Conservation (phyloP, 1,140 invertebrate genomes). For the Penaeus japonicus region DNA sequence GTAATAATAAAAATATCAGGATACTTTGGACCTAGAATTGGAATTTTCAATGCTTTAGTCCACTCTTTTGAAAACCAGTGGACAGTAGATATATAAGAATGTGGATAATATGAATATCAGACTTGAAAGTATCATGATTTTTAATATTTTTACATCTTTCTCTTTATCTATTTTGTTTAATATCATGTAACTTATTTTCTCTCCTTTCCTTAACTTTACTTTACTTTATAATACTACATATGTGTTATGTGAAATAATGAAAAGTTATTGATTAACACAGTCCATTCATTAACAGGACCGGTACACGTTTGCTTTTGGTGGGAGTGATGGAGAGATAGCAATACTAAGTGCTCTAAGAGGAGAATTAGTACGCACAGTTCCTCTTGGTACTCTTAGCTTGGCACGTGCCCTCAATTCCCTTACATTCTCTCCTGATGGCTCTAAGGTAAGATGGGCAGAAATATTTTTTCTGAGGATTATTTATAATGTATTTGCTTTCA, state of each 20-base stretch:
- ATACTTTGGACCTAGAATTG: no score
- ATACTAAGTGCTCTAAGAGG: conserved; percentile 39
- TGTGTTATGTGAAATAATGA: not conserved
- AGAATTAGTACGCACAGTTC: conserved; percentile 32
- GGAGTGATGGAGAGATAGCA: conserved; percentile 40
- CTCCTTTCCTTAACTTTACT: not conserved
- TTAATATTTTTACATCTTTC: no score
- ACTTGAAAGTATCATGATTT: no score
- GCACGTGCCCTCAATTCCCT: conserved; percentile 38
- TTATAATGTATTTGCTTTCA: no score
- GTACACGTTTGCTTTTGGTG: conserved; percentile 47
- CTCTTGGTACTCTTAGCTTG: conserved; percentile 23
- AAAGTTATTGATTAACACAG: not conserved
- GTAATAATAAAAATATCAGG: no score
- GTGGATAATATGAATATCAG: no score
- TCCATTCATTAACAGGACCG: conserved; percentile 26
- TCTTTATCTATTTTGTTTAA: no score
- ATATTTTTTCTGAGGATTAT: no score
- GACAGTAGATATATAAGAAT: no score
- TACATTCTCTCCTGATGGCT: conserved; percentile 41
- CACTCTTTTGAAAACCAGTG: no score
- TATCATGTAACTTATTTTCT: not conserved
- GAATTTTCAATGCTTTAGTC: no score
- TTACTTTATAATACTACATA: no score
- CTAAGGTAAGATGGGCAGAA: conserved; percentile 11